Evolutionary conservation across 2,797 vertebrate genomes (phyloP).

Genomic region (Phrynocephalus guinanensis): DNA sequence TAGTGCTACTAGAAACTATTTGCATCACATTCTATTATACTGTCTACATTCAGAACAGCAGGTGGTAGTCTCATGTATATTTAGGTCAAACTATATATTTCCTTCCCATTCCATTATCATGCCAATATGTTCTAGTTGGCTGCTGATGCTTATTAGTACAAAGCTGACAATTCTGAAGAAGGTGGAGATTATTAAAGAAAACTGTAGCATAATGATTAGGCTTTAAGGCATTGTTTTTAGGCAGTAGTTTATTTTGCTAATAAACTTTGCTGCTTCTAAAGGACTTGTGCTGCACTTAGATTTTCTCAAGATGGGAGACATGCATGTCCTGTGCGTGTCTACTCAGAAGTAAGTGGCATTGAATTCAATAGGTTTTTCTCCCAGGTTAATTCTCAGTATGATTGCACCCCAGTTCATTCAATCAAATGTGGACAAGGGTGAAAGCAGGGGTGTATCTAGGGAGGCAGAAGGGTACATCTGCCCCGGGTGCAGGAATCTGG

Average conservation of each 20-base stretch:
- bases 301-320: background rate
- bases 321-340: background rate
- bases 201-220: constrained; percentile 8
- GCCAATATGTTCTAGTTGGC: constrained; percentile 16
- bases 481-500: too few species aligned
- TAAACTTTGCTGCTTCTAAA: background rate
- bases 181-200: background rate
- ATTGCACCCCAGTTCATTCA: background rate
- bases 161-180: background rate
- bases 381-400: background rate
- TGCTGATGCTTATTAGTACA: constrained; percentile 20
- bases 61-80: constrained; percentile 1
- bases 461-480: too few species aligned
- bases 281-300: background rate
- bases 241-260: background rate
- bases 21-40: constrained; percentile 8
- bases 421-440: too few species aligned
- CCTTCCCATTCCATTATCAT: constrained; percentile 8
- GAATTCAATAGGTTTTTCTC: background rate
- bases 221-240: background rate
- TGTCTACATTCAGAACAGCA: constrained; percentile 18
- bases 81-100: constrained; percentile 18
- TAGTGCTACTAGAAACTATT: background rate
- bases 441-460: too few species aligned
- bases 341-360: background rate